Evolutionary conservation across 1,140 invertebrate genomes (phyloP), one percentile per base, ranked within the genome.

Genomic region (Conopomorpha cramerella): DNA sequence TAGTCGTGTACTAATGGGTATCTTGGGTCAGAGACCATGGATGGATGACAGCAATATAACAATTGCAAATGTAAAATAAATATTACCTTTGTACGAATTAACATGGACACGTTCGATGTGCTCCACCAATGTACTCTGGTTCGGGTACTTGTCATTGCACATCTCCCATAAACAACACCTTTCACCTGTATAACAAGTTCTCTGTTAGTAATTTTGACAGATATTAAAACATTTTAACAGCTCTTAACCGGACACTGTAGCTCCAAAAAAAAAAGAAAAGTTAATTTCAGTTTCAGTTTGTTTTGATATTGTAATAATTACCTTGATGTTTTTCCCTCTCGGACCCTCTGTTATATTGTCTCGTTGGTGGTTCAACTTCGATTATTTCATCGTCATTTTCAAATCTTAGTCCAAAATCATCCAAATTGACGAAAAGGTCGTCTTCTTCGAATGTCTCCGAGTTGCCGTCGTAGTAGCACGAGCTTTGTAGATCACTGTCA

Each of bases 101-200:
- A 98, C 90, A 54, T 98, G 95, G 6, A 80, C 80, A 58, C 90
- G 91, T 60, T 97, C 94, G 37, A 98, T 95, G 61, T 98, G 95
- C 23, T 86, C 83, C 0, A 97, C 94, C 16, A 98, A 77, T 2
- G 84, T 82, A 25, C 84, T 87, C 48, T 95, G 91, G 41, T 87
- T 85, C 0, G 84, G 73, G 65, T 94, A 96, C 27, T 82, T 72
- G 41, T 83, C 82, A 47, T 89, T 88, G 58, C 94, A 97, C 40
- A 90, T 86, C 23, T 90, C 85, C 94, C 94, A 97, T 34, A 85
- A 81, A 59, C 95, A 97, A 29, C 56, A 43, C 47, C 66, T 54
- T 48, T 77, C 74, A 46, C 66, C 77, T 78, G 42, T 46, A 46
- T n/a, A n/a, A n/a, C n/a, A n/a, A n/a, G n/a, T n/a, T n/a, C n/a